Evolutionary conservation across 1,140 invertebrate species (phyloP).

Genomic region (Calliopsis andreniformis): DNA sequence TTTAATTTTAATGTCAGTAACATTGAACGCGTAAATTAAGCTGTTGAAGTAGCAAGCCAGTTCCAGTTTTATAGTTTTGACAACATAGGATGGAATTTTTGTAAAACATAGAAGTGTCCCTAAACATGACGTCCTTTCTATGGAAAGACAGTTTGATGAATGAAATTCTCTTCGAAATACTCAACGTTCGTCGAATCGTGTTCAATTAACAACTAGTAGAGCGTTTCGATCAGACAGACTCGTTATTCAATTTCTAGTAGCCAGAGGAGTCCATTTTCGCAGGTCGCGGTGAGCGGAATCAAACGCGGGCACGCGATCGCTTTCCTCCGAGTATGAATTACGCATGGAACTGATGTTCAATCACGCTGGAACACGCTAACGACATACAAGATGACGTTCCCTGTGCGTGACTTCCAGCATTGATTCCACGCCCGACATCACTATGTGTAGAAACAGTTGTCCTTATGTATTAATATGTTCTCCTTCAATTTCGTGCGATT

Average conservation of each 20-base stretch:
- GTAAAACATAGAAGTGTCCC: too few species aligned
- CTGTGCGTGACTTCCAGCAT: constrained; percentile 61
- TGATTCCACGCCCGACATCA: constrained; percentile 44
- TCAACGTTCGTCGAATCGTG: constrained; percentile 20
- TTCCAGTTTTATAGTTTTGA: too few species aligned
- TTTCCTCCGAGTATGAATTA: constrained; percentile 68
- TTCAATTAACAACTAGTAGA: constrained; percentile 25
- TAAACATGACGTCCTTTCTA: too few species aligned
- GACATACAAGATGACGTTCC: constrained; percentile 63
- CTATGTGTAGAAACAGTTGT: constrained; percentile 30
- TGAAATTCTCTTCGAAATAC: background rate
- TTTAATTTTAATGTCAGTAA: too few species aligned
- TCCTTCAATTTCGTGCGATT: constrained; percentile 10
- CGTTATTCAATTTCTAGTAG: constrained; percentile 44
- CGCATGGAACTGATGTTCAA: constrained; percentile 61
- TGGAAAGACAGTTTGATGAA: background rate
- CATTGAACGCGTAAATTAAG: too few species aligned
- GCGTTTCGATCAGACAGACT: constrained; percentile 16
- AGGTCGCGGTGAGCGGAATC: constrained; percentile 43
- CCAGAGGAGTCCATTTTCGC: constrained; percentile 39
- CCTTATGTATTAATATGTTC: constrained; percentile 40
- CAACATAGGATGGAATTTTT: too few species aligned
- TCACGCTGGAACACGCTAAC: constrained; percentile 69
- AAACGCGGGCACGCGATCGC: constrained; percentile 63
- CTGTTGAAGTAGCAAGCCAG: too few species aligned